Percentiles rank a stretch among this genome's conserved stretches.
These are phyloP conservation scores for Cheumatopsyche charites DNA, from an alignment of 1,140 invertebrate species.

Conservation along the genomic window DNA sequence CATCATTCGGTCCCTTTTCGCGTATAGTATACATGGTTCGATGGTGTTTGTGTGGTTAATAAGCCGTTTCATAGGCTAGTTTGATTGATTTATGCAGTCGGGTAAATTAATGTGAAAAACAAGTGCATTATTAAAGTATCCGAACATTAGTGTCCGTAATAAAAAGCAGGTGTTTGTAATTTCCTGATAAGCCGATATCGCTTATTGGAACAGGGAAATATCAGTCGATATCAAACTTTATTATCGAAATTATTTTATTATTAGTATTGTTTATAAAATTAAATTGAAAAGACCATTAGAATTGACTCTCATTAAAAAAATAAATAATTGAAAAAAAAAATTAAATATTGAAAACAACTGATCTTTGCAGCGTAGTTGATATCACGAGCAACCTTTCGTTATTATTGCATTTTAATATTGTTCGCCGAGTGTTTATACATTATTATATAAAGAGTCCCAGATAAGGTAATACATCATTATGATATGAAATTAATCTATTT, in stretches of 20 bases:
- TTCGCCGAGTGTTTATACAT: conserved; percentile 36
- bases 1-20: no score
- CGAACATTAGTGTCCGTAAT: conserved; percentile 39
- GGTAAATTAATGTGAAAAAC: conserved; percentile 43
- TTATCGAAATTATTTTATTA: not conserved
- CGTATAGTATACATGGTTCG: no score
- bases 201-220: conserved; percentile 17
- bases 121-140: conserved; percentile 43
- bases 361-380: not conserved
- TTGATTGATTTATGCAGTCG: conserved; percentile 36
- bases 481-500: conserved; percentile 47
- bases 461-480: conserved; percentile 45
- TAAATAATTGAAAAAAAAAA: not conserved
- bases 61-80: conserved; percentile 10
- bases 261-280: no score
- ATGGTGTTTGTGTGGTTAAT: not conserved
- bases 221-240: not conserved
- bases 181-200: conserved; percentile 43
- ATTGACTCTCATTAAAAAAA: not conserved
- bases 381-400: conserved; percentile 19
- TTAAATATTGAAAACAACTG: not conserved
- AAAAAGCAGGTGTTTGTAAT: conserved; percentile 41
- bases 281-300: not conserved
- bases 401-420: conserved; percentile 45
- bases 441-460: conserved; percentile 37